Base-by-base conservation (phyloP, 1,140 invertebrate species). In the Dufourea novaeangliae region DNA sequence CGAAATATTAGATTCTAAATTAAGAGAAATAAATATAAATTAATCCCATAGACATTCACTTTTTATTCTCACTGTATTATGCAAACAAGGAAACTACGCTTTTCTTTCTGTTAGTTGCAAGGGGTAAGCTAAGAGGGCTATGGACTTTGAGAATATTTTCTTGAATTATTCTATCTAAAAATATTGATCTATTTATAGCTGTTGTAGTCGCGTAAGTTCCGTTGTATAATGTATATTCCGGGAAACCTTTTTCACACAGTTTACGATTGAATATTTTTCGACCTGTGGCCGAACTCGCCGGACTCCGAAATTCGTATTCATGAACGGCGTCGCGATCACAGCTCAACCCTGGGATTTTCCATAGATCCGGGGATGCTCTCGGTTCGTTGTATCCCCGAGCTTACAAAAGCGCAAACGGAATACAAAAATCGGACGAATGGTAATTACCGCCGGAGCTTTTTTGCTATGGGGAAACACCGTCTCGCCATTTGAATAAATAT, bases 371-470 rank as follows among this genome's bases (percentile, higher is more conserved):
- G 27, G 46, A 8, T 37, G 20, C 20, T n/a, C 20, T 27, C 22
- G 56, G 12, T 41, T 22, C 27, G 22, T 17, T 17, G 32, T 37
- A 46, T 41, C 41, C 54, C 32, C 27, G 2, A 52, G 29, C 14
- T 57, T 69, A 20, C 46, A 37, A 56, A n/a, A 37, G 34, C 67
- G 41, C 41, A 52, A 77, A 77, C 39, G 39, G 34, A 77, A 77
- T 77, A 56, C 50, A 22, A 32, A 59, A 61, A 39, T 3, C 27
- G 39, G 52, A n/a, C 68, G 39, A 67, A 54, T 41, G 71, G 66
- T 61, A 69, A 76, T 50, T 77, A 70, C 32, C 61, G 20, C 25
- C 44, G 52, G 39, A 22, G n/a, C n/a, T n/a, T 75, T 57, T 72
- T 69, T 39, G 27, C 32, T 46, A n/a, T 17, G 29, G 20, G 22